Evolutionary conservation across 2,888 invertebrate genomes (phyloP).

Genomic region (Diarsia rubi): DNA sequence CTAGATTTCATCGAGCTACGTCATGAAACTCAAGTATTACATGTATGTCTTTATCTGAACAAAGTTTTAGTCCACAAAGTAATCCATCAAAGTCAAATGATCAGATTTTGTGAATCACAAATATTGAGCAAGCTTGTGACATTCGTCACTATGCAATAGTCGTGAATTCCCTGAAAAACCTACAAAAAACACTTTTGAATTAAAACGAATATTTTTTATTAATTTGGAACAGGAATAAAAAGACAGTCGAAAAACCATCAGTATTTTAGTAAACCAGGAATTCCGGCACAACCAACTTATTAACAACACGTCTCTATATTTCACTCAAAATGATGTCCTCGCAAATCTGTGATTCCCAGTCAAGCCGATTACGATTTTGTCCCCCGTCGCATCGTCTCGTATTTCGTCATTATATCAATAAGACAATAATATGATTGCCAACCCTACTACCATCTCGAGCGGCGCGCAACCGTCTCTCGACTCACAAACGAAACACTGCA

Average conservation of each 20-base stretch:
- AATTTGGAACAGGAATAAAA: background rate
- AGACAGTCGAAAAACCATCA: background rate
- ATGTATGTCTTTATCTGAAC: slow-evolving; percentile 30
- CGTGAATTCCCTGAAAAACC: background rate
- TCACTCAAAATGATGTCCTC: background rate
- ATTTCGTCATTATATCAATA: no score
- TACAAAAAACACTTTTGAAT: background rate
- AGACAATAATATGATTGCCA: background rate
- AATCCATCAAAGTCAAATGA: slow-evolving; percentile 45
- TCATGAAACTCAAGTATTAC: slow-evolving; percentile 21
- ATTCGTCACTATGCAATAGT: slow-evolving; percentile 9
- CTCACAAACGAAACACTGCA: slow-evolving; percentile 52
- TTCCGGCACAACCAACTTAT: background rate
- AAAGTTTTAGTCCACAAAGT: background rate
- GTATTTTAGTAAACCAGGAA: background rate
- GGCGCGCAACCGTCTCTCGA: slow-evolving; percentile 25
- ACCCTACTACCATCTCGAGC: slow-evolving; percentile 20
- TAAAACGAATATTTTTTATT: background rate
- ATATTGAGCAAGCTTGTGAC: slow-evolving; percentile 28
- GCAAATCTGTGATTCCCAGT: background rate
- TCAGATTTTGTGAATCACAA: slow-evolving; percentile 2
- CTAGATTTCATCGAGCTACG: slow-evolving; percentile 28
- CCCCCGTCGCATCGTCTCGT: background rate
- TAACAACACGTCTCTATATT: background rate
- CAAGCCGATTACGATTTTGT: background rate